Base-by-base conservation (phyloP, 1,140 invertebrate genomes). In the Sycobia sp. region DNA sequence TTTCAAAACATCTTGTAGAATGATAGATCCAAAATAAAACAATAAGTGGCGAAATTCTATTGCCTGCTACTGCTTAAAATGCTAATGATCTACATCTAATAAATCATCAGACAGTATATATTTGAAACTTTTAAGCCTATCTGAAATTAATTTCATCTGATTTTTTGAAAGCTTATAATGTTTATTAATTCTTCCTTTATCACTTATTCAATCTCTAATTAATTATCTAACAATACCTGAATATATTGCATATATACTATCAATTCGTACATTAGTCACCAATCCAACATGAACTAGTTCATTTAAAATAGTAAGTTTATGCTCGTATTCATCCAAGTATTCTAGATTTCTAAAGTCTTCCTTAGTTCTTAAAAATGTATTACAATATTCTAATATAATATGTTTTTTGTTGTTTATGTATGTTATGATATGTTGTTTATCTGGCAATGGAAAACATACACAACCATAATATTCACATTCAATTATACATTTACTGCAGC, bases 401-500 rank as follows among this genome's bases (percentile, higher is more conserved):
- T 25, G 23, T 25, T 9, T 25, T 13, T 16, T 16, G 13, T 13
- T 11, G 25, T n/a, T 2, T 20, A 16, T 4, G 11, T 22, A 9
- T n/a, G n/a, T n/a, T n/a, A n/a, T n/a, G n/a, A n/a, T n/a, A n/a
- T n/a, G n/a, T n/a, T n/a, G n/a, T n/a, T n/a, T 9, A 43, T 9
- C 25, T 8, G 8, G 4, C 10, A 11, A 29, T 11, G 58, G 55
- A 67, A 79, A 79, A 53, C 61, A 62, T 16, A 69, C 47, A 32
- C 55, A 36, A 20, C 69, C 57, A 13, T 11, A 54, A 13, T 50
- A 20, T 41, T 61, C 62, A 7, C 75, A 72, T 65, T 71, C 23
- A 8, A 69, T 59, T 13, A 27, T 65, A 60, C 79, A 81, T 62
- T 75, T 77, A 5, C 73, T 69, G 67, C 80, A 81, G 34, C 70